A percentile compares a stretch with the other conserved stretches of the same genome.
Conservation (phyloP, 2,113 vertebrate species). For the Callospermophilus lateralis region DNA sequence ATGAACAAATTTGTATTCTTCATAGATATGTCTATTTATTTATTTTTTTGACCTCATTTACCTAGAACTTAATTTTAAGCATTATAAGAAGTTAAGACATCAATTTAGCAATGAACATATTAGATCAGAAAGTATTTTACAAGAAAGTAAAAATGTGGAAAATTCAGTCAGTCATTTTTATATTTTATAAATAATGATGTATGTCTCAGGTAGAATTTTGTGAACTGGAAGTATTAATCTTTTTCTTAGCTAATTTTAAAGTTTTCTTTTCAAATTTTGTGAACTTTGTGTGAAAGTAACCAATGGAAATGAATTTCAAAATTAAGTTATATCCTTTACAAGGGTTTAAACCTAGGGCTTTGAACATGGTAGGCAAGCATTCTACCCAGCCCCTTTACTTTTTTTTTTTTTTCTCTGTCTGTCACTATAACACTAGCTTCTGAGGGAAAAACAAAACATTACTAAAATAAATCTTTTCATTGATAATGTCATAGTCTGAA, state of each 20-base stretch:
- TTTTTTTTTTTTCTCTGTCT: background rate
- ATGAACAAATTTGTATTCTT: background rate
- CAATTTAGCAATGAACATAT: background rate
- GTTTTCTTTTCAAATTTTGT: slow-evolving; percentile 37
- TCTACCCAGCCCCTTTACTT: background rate
- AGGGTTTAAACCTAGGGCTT: too few relatives aligned
- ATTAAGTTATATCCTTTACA: slow-evolving; percentile 16
- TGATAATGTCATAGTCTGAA: slow-evolving; percentile 23
- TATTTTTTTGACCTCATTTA: background rate
- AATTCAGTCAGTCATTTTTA: slow-evolving; percentile 10
- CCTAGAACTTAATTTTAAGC: slow-evolving; percentile 20
- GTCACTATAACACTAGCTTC: slow-evolving; percentile 14
- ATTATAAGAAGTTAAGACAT: background rate
- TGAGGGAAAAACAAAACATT: background rate
- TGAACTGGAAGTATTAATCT: slow-evolving; percentile 46
- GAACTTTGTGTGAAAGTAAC: background rate
- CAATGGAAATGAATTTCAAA: slow-evolving; percentile 13
- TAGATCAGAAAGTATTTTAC: slow-evolving; percentile 3
- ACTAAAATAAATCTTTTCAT: background rate
- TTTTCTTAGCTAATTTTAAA: slow-evolving; percentile 54
- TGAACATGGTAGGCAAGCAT: background rate
- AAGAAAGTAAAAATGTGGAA: slow-evolving; percentile 37
- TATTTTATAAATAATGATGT: background rate
- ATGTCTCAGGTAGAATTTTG: slow-evolving; percentile 26
- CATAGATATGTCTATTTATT: background rate